Percentiles rank a stretch among this genome's conserved stretches.
These are phyloP conservation scores for Thryonomys swinderianus DNA, from an alignment of 2,113 vertebrate genomes.

Conservation along the genomic window DNA sequence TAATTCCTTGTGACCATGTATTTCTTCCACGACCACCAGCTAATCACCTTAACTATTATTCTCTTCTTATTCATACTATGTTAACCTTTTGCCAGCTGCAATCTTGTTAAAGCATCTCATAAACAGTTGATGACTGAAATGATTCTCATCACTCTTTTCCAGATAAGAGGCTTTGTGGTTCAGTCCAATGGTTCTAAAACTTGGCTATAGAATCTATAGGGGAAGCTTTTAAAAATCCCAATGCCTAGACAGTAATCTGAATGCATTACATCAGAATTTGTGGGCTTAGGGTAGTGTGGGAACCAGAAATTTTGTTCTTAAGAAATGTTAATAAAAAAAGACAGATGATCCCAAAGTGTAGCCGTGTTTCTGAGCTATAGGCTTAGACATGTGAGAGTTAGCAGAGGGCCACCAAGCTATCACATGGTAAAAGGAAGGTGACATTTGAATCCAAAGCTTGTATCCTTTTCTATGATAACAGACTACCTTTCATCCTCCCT, in stretches of 20 bases:
- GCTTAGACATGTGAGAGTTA: constrained; percentile 13
- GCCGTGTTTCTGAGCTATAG: background rate
- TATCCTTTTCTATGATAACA: background rate
- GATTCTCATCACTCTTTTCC: constrained; percentile 2
- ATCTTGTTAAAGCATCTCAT: constrained; percentile 15
- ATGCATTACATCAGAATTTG: background rate
- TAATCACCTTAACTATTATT: background rate
- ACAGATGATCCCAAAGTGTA: background rate
- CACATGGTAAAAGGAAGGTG: background rate
- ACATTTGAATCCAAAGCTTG: background rate
- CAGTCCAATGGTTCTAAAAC: background rate
- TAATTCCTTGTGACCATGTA: background rate
- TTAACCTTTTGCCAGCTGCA: background rate
- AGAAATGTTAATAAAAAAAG: background rate
- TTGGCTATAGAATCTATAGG: background rate
- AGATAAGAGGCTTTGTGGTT: constrained; percentile 22
- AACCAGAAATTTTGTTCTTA: background rate
- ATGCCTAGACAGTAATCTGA: background rate
- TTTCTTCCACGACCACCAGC: background rate
- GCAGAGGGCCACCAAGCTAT: background rate
- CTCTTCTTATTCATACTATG: background rate
- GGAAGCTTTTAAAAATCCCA: background rate
- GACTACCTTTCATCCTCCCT: background rate
- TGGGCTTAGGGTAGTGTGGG: background rate
- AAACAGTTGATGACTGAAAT: background rate